Conservation (phyloP, 2,797 vertebrate genomes). For the Chelon labrosus region DNA sequence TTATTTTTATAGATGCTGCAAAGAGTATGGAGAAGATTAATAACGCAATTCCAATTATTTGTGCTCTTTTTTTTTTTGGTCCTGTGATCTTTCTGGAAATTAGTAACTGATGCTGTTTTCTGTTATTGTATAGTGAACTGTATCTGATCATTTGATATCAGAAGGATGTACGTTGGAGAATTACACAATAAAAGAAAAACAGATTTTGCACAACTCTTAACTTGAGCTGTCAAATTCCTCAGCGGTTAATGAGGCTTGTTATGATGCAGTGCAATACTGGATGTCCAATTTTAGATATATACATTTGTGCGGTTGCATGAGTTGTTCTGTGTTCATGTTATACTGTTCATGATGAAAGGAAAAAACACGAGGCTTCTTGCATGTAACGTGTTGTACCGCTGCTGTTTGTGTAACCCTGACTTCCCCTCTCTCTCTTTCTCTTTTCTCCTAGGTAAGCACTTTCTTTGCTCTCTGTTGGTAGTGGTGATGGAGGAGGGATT, state of each 20-base stretch:
- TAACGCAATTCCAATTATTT: background rate
- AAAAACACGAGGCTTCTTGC: constrained; percentile 47
- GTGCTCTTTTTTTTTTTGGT: background rate
- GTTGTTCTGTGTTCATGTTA: background rate
- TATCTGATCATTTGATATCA: constrained; percentile 2
- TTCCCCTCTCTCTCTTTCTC: constrained; percentile 42
- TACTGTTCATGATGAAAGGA: background rate
- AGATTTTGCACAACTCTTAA: background rate
- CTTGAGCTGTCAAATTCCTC: background rate
- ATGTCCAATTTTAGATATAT: background rate
- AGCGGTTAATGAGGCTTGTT: constrained; percentile 7
- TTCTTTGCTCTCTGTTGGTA: constrained; percentile 69
- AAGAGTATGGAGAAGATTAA: constrained; percentile 11
- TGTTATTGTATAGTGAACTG: background rate
- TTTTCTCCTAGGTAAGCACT: constrained; percentile 85
- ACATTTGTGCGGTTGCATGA: background rate
- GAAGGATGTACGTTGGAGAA: background rate
- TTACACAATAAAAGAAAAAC: constrained; percentile 6
- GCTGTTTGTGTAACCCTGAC: constrained; percentile 66
- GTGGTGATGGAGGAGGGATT: constrained; percentile 63
- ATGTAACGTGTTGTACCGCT: constrained; percentile 49
- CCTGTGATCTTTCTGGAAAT: background rate
- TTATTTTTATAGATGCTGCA: constrained; percentile 1
- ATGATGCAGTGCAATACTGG: background rate
- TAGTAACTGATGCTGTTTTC: background rate